Base-by-base conservation (phyloP, 2,797 vertebrate genomes). In the Chaetophractus vellerosus region DNA sequence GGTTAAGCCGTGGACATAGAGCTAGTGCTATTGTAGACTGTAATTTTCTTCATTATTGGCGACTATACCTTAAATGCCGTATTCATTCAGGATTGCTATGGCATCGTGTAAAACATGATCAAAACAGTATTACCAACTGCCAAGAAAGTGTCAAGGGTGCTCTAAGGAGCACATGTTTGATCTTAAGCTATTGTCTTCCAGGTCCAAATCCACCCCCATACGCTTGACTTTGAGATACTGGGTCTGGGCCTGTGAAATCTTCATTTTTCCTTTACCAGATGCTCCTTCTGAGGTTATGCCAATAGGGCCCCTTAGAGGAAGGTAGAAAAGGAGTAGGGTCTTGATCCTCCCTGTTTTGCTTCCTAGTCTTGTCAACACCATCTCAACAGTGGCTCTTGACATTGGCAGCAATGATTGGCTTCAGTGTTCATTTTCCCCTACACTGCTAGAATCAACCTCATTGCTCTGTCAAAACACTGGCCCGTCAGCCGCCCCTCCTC, bases 341-440 rank as follows among this genome's bases (percentile, higher is more conserved):
- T 9, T 8, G 1, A 9, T 52, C 16, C 24, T 36, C 36, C 38
- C 31, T 16, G 2, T 7, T 52, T 21, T 11, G 36, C 48, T 36
- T 48, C 26, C 38, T 59, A 24, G 8, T 55, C 9, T 24, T 14
- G 19, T 26, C 52, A 14, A 7, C 0, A 1, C 7, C 33, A 18
- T 23, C 55, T 24, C 9, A 7, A 1, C 45, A 14, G 5, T 11
- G 1, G 10, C 4, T 80, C 81, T 55, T 33, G 19, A 10, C 26
- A 7, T 12, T 0, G 3, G 9, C 33, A 72, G 12, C 0, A 0
- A 52, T 36, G 33, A 2, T 0, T 31, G n/a, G 26, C 12, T 66
- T 61, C 92, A 33, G 23, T 38, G 41, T 50, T 59, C 16, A 10
- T 55, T 38, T 52, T 45, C 41, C 2, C 31, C 52, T 50, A 0